Percentiles rank a stretch among this genome's conserved stretches.
Conservation (phyloP, 2,797 vertebrate species). For the Molossus molossus region DNA sequence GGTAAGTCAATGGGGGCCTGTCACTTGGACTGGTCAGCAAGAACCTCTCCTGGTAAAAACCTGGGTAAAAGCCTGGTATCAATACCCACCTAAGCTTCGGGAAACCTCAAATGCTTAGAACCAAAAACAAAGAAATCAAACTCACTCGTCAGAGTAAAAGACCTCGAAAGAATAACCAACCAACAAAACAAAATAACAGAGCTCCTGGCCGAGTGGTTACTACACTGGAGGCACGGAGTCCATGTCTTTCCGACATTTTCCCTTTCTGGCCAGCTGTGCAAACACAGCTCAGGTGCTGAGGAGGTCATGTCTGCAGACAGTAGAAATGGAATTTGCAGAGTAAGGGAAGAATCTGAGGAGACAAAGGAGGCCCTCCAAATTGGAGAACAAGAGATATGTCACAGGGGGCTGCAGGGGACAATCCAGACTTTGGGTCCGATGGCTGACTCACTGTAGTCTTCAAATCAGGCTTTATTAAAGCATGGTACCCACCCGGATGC, state of each 20-base stretch:
- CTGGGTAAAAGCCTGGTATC: not conserved
- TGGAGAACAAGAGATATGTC: not conserved
- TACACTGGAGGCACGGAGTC: not conserved
- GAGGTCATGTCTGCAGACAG: not conserved
- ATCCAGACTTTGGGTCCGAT: not conserved
- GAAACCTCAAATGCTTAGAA: constrained; percentile 39
- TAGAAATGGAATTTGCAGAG: not conserved
- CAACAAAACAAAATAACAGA: not conserved
- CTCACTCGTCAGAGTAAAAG: not conserved
- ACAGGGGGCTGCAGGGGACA: not conserved
- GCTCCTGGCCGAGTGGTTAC: not conserved
- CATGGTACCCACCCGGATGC: not conserved
- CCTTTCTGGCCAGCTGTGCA: constrained; percentile 33
- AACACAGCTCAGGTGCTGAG: not conserved
- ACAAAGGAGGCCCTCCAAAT: not conserved
- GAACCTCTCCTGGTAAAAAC: not conserved
- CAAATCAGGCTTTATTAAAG: not conserved
- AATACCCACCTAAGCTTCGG: not conserved
- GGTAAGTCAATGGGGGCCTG: not conserved
- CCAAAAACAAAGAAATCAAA: constrained; percentile 30
- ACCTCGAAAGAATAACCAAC: not conserved
- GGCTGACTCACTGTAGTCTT: not conserved
- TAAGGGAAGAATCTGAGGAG: not conserved
- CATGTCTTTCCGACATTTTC: not conserved
- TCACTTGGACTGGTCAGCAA: not conserved